Evolutionary conservation across 2,113 vertebrate genomes (phyloP).

Genomic region (human): GRCh38 chr5:160987501-160988000

Average conservation of each 20-base stretch:
- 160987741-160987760: not conserved
- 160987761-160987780: not conserved
- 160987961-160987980: not conserved
- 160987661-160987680: not conserved
- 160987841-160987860: not conserved
- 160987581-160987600: too few species aligned
- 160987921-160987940: not conserved
- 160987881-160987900: not conserved
- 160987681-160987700: not conserved
- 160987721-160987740: not conserved
- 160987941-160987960: not conserved
- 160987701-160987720: not conserved
- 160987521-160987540: too few species aligned
- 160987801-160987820: not conserved
- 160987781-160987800: not conserved
- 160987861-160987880: not conserved
- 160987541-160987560: too few species aligned
- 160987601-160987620: too few species aligned
- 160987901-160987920: not conserved
- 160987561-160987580: too few species aligned
- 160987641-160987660: not conserved
- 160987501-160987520: too few species aligned
- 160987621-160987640: too few species aligned
- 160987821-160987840: not conserved
- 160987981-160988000: not conserved